A percentile compares a stretch with the other conserved stretches of the same genome.
Evolutionary conservation across 2,797 vertebrate genomes (phyloP).

Genomic region (Typhlichthys subterraneus): DNA sequence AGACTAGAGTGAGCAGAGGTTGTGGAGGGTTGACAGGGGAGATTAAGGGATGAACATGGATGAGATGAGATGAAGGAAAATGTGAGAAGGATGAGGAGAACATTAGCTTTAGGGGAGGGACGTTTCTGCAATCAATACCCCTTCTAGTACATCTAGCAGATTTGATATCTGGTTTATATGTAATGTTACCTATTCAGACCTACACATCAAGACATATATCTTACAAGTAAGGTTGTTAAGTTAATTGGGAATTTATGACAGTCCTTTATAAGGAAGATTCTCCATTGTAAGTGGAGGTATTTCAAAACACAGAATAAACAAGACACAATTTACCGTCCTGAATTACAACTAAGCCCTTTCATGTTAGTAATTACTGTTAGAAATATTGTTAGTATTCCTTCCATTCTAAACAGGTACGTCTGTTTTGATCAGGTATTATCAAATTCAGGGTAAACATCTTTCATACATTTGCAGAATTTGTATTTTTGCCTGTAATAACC

Average conservation of each 20-base stretch:
- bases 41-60: slow-evolving; percentile 55
- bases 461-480: not conserved
- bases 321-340: slow-evolving; percentile 10
- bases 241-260: slow-evolving; percentile 7
- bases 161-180: slow-evolving; percentile 6
- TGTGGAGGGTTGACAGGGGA: slow-evolving; percentile 38
- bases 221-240: slow-evolving; percentile 10
- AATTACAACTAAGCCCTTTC: slow-evolving; percentile 36
- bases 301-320: not conserved
- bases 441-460: not conserved
- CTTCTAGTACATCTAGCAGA: not conserved
- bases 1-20: slow-evolving; percentile 10
- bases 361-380: not conserved
- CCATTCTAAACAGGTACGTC: not conserved
- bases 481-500: too few species aligned
- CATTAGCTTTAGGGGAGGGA: slow-evolving; percentile 36
- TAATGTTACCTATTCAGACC: too few species aligned
- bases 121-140: slow-evolving; percentile 3
- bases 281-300: not conserved
- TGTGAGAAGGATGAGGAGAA: slow-evolving; percentile 25
- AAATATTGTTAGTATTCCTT: slow-evolving; percentile 24
- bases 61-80: slow-evolving; percentile 41
- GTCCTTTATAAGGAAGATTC: slow-evolving; percentile 25
- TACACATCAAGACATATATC: too few species aligned
- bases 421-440: too few species aligned